Base-by-base conservation (phyloP, 2,113 vertebrate species). In the Neoarius graeffei region DNA sequence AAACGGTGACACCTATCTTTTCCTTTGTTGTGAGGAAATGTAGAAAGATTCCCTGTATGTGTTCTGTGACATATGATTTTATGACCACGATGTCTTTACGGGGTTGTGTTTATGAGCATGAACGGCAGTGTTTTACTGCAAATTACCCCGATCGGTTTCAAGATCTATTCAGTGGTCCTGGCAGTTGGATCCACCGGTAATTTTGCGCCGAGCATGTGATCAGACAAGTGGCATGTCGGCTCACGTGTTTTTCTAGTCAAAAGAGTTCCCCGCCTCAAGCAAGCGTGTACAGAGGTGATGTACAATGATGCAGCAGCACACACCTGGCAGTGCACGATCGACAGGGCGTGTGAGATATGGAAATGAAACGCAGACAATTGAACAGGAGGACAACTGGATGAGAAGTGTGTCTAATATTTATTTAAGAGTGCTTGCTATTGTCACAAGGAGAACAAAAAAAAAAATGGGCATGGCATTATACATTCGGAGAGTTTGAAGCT, bases 261-360 rank as follows among this genome's bases (percentile, higher is more conserved):
- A 89, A 91, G 71, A 80, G 57, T 56, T 62, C 35, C 48, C 84
- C 15, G 48, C 69, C 81, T 83, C 25, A 25, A 54, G 56, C 17
- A 25, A 50, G 73, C 66, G 30, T 89, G n/a, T 73, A 88, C 60
- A 87, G 23, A 50, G 83, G 83, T 87, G 56, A 80, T 80, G 62
- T 56, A n/a, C 25, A 7, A 81, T 87, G 81, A 87, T 30, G 11
- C 73, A 60, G 66, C 54, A 88, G 52, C 79, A 13, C 56, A 11
- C 62, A 89, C 76, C 83, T 81, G 87, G 86, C 59, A 59, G 13
- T 80, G 87, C 90, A n/a, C 60, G 84, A 88, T 81, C 8, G 66
- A 86, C 86, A 64, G 66, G 85, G 79, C 50, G 62, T 81, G 54
- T 59, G 19, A 50, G 50, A 52, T 74, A 50, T 60, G 80, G 35